These are phyloP conservation scores for Hirundichthys speculiger DNA, from an alignment of 2,113 vertebrate species.

Conservation along the genomic window DNA sequence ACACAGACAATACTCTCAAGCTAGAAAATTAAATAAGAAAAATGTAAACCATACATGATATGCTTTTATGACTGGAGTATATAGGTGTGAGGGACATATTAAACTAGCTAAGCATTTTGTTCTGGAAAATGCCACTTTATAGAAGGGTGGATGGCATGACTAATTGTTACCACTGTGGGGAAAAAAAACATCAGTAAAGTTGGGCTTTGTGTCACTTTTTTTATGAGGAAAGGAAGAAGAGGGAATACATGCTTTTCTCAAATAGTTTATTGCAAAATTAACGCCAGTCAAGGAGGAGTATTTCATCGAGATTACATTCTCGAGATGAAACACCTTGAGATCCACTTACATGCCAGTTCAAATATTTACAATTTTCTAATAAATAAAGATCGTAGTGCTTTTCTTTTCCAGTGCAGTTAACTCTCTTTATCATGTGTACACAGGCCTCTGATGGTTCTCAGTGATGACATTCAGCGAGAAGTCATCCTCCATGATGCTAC, in stretches of 20 bases:
- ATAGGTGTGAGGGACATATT: slow-evolving; percentile 48
- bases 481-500: slow-evolving; percentile 43
- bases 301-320: slow-evolving; percentile 24
- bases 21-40: slow-evolving; percentile 43
- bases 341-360: slow-evolving; percentile 18
- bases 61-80: background rate
- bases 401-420: slow-evolving; percentile 8
- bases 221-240: slow-evolving; percentile 43
- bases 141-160: slow-evolving; percentile 59
- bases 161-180: slow-evolving; percentile 66
- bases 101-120: slow-evolving; percentile 60
- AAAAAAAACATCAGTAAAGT: slow-evolving; percentile 67
- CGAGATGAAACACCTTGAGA: slow-evolving; percentile 20
- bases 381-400: slow-evolving; percentile 47
- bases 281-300: slow-evolving; percentile 29
- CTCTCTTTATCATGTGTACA: slow-evolving; percentile 9
- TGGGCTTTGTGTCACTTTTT: slow-evolving; percentile 65
- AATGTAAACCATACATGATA: slow-evolving; percentile 12
- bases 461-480: slow-evolving; percentile 42
- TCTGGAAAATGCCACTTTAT: slow-evolving; percentile 55
- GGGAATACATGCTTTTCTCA: slow-evolving; percentile 26
- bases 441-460: slow-evolving; percentile 21
- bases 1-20: slow-evolving; percentile 14
- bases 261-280: slow-evolving; percentile 53
- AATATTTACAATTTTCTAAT: slow-evolving; percentile 48